phyloP scores from a whole-genome alignment of 2,113 vertebrate species.

The Melanocharis versteri region DNA sequence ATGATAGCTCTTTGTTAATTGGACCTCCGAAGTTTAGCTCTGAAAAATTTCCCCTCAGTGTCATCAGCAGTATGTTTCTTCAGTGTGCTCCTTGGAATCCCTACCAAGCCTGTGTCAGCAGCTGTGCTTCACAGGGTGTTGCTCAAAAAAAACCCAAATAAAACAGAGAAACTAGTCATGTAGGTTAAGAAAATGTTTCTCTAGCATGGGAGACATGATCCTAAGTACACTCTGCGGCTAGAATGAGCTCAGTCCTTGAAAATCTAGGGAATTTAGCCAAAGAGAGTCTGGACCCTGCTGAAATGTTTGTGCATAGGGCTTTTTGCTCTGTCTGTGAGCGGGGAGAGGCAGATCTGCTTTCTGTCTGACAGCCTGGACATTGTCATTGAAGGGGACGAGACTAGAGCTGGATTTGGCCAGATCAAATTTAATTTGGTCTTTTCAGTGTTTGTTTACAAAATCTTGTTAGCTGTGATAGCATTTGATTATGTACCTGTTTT shows the following conservation, averaged over 20 bases:
- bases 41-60: not conserved
- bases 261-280: not conserved
- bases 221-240: not conserved
- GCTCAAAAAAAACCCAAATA: not conserved
- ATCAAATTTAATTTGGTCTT: constrained; percentile 49
- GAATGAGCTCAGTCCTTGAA: not conserved
- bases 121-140: not conserved
- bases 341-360: not conserved
- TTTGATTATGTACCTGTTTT: constrained; percentile 28
- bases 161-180: not conserved
- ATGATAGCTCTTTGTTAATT: not conserved
- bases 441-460: constrained; percentile 69
- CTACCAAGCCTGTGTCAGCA: not conserved
- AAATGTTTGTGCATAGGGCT: not conserved
- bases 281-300: not conserved
- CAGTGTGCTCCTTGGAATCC: not conserved
- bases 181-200: constrained; percentile 12
- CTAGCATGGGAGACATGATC: not conserved
- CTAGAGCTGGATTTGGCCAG: not conserved
- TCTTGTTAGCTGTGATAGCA: constrained; percentile 58
- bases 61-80: not conserved
- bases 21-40: not conserved
- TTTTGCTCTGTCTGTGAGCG: not conserved
- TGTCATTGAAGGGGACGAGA: not conserved
- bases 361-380: not conserved